Evolutionary conservation across 1,140 invertebrate species (phyloP), one percentile per base, ranked within the genome.

Genomic region (Diabrotica virgifera): DNA sequence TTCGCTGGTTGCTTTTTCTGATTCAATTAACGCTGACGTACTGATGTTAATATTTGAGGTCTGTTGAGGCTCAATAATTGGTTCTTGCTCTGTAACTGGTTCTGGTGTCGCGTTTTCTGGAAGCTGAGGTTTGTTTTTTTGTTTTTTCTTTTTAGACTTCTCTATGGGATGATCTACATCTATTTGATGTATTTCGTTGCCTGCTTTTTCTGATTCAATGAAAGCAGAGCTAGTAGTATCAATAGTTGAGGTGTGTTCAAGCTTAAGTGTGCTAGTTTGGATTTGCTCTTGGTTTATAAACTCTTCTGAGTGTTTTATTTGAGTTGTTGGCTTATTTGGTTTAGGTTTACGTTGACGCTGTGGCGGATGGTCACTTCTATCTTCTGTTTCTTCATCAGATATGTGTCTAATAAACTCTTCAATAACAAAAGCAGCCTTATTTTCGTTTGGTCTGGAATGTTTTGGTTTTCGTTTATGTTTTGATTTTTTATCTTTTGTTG

Each of bases 381-480:
- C 14, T 36, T 57, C 60, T 54, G 53, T 38, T 52, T 66, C 68
- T 46, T 14, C 50, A 10, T 67, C 60, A 46, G 69, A 54, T 59
- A 70, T 67, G 36, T 64, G 50, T 35, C 59, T 50, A 12, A 70
- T 64, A 35, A 64, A 63, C 38, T 70, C 69, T 36, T 62, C 65
- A 24, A 67, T 66, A n/a, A 62, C 60, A 57, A 69, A 66, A 10
- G 55, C 63, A 9, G 70, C 67, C 58, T 69, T 67, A n/a, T 40
- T 59, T 12, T 63, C 52, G 14, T 8, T 62, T 54, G 69, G 50
- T 66, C 71, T 63, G n/a, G 52, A 12, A 67, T 70, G 52, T 36
- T 63, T 65, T 65, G 64, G 60, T 53, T 69, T 69, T 52, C 65
- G 60, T 52, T 71, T 71, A 52, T 68, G 66, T 62, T 71, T 71